These are phyloP conservation scores for Caradrina clavipalpis DNA, from an alignment of 2,888 invertebrate genomes.

Conservation along the genomic window DNA sequence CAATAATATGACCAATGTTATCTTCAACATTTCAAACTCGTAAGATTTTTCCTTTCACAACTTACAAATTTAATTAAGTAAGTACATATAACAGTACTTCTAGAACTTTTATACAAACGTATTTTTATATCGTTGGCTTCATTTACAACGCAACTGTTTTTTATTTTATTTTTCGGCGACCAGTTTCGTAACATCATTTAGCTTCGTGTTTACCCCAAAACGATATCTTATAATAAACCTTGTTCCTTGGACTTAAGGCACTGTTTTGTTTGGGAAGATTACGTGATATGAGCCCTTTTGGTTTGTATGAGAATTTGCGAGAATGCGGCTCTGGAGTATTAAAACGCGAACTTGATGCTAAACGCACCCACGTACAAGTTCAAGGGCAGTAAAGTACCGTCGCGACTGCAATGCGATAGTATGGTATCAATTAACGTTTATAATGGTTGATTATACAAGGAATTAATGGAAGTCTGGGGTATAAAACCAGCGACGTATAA, in stretches of 20 bases:
- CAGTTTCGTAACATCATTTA: slow-evolving; percentile 46
- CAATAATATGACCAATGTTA: too few species aligned
- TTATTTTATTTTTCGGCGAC: slow-evolving; percentile 60
- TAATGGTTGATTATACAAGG: slow-evolving; percentile 9
- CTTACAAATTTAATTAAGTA: slow-evolving; percentile 1
- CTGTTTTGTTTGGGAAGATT: neutral
- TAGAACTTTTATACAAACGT: slow-evolving; percentile 14
- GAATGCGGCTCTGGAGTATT: slow-evolving; percentile 61
- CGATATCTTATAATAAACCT: slow-evolving; percentile 3
- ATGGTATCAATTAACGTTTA: slow-evolving; percentile 35
- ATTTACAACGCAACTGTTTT: slow-evolving; percentile 38
- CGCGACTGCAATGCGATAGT: slow-evolving; percentile 18
- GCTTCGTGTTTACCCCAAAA: slow-evolving; percentile 3
- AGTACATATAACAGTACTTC: neutral
- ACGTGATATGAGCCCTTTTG: slow-evolving; percentile 16
- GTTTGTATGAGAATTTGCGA: slow-evolving; percentile 18
- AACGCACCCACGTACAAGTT: slow-evolving; percentile 69
- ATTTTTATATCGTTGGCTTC: slow-evolving; percentile 8
- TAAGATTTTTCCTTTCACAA: too few species aligned
- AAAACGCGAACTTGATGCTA: slow-evolving; percentile 65
- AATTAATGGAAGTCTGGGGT: neutral
- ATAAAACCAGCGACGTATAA: slow-evolving; percentile 25
- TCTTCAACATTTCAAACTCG: too few species aligned
- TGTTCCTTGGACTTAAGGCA: neutral
- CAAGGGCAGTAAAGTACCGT: slow-evolving; percentile 64